Conservation (phyloP, 2,113 vertebrate genomes). For the Piprites chloris region DNA sequence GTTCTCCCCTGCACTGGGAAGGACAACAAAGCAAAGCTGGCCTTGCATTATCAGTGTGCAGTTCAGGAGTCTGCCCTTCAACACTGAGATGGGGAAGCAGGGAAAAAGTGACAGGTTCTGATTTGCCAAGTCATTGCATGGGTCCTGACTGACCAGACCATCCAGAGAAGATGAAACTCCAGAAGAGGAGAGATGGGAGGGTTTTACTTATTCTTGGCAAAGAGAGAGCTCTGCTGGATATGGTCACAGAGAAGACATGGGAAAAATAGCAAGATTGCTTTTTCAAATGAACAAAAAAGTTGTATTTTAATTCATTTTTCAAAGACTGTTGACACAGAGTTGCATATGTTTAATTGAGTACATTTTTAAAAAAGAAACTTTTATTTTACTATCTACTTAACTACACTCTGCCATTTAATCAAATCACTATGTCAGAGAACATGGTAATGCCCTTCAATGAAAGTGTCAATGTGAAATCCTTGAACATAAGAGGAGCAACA, state of each 20-base stretch:
- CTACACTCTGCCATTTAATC: background rate
- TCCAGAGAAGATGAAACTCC: background rate
- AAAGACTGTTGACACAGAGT: background rate
- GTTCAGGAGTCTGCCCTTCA: background rate
- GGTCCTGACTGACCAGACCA: background rate
- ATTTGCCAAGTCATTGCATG: background rate
- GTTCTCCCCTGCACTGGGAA: background rate
- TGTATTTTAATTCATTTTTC: background rate
- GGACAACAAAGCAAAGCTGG: background rate
- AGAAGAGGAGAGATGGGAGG: background rate
- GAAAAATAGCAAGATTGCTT: background rate
- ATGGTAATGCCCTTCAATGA: background rate
- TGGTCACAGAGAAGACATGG: rapidly evolving
- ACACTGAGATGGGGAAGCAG: background rate
- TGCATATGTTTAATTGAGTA: background rate
- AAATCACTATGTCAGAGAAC: background rate
- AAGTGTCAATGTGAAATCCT: background rate
- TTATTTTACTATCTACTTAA: background rate
- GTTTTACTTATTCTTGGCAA: background rate
- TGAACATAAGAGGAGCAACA: background rate
- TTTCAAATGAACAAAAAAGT: background rate
- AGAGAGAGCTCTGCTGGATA: background rate
- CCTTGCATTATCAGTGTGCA: rapidly evolving
- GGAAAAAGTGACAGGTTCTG: background rate
- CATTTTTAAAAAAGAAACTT: background rate